A percentile compares a stretch with the other conserved stretches of the same genome.
Evolutionary conservation across 2,888 invertebrate genomes (phyloP).

Genomic region (Melikaiella ostensackeni): DNA sequence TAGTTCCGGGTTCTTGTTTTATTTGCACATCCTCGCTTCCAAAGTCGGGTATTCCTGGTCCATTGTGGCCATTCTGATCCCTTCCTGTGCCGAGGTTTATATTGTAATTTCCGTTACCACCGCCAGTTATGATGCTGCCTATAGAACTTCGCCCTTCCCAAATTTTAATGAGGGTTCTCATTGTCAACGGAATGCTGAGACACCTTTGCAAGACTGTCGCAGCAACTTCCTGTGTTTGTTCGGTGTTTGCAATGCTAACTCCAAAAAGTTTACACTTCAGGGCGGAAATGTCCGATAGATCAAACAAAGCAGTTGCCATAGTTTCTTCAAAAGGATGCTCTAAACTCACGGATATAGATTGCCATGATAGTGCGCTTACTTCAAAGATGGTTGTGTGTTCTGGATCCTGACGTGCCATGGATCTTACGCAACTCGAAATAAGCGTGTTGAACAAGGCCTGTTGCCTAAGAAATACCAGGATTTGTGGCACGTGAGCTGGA

Average conservation of each 20-base stretch:
- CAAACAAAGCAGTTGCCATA: conserved; percentile 94
- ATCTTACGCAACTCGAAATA: conserved; percentile 91
- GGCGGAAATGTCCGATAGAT: conserved; percentile 88
- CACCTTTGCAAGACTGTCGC: conserved; percentile 90
- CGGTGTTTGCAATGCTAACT: conserved; percentile 73
- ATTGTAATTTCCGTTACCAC: conserved; percentile 81
- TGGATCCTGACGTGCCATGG: conserved; percentile 87
- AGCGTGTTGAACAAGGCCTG: conserved; percentile 95
- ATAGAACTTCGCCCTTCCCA: conserved; percentile 86
- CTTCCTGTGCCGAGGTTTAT: conserved; percentile 83
- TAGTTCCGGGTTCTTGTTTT: conserved; percentile 73
- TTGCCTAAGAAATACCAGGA: conserved; percentile 90
- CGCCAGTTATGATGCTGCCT: conserved; percentile 78
- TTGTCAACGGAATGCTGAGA: conserved; percentile 94
- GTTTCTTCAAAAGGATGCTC: conserved; percentile 96
- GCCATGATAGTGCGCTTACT: conserved; percentile 92
- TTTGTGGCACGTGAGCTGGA: conserved; percentile 93
- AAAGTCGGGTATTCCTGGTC: conserved; percentile 72
- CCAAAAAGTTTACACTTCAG: conserved; percentile 88
- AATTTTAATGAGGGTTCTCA: conserved; percentile 90
- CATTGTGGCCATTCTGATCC: conserved; percentile 70
- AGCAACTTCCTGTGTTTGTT: conserved; percentile 79
- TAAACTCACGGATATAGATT: conserved; percentile 92
- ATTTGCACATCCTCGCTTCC: conserved; percentile 74
- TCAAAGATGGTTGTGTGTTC: conserved; percentile 93